Evolutionary conservation across 1,140 invertebrate genomes (phyloP).

Genomic region (Anagrus nilaparvatae): DNA sequence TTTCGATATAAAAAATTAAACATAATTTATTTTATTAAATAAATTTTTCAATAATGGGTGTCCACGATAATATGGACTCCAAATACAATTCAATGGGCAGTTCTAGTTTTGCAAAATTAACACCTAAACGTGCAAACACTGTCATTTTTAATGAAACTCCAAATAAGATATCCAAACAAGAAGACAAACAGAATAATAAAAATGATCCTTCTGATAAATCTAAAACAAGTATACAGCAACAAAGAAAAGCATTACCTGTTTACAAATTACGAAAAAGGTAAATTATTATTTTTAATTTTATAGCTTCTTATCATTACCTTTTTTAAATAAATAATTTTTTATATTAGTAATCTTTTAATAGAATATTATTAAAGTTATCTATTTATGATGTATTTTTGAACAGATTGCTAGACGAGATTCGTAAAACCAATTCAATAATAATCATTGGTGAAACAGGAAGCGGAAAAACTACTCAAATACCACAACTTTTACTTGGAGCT

Average conservation of each 20-base stretch:
- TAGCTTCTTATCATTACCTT: not conserved
- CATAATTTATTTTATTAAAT: not conserved
- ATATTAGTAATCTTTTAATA: conserved; percentile 4
- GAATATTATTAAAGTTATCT: conserved; percentile 2
- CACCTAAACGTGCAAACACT: conserved; percentile 26
- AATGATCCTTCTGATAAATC: conserved; percentile 19
- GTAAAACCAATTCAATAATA: conserved; percentile 52
- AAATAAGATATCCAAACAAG: conserved; percentile 23
- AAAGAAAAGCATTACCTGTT: conserved; percentile 42
- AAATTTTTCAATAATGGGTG: conserved; percentile 25
- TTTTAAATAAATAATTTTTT: not conserved
- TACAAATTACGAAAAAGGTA: conserved; percentile 40
- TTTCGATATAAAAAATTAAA: not conserved
- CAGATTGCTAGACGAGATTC: conserved; percentile 47
- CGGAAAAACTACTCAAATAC: conserved; percentile 87
- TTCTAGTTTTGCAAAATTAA: conserved; percentile 28
- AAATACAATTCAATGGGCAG: conserved; percentile 29
- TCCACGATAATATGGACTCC: conserved; percentile 33
- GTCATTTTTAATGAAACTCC: conserved; percentile 20
- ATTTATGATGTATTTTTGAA: conserved; percentile 16
- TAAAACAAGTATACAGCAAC: conserved; percentile 37
- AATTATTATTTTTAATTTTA: too few relatives aligned
- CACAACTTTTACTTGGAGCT: conserved; percentile 49
- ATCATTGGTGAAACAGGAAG: conserved; percentile 83
- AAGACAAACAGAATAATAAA: conserved; percentile 1